Conservation (phyloP, 2,888 invertebrate genomes). For the Fabriciana adippe region DNA sequence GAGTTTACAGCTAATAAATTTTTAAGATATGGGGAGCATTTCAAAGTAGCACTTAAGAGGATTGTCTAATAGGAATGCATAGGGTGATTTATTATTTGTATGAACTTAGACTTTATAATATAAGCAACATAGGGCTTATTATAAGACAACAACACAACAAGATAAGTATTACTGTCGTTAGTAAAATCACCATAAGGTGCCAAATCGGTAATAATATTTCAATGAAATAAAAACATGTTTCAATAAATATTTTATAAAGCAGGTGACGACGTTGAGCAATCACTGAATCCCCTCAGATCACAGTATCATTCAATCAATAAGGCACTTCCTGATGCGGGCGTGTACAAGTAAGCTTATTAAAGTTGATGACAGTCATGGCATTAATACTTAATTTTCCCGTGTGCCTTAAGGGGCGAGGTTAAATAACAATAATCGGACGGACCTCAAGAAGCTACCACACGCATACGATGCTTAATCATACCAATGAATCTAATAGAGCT, state of each 20-base stretch:
- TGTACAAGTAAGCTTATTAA: constrained; percentile 64
- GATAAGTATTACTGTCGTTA: too few relatives aligned
- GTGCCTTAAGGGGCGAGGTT: constrained; percentile 69
- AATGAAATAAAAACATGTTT: not conserved
- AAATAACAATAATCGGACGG: constrained; percentile 58
- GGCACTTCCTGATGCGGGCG: constrained; percentile 78
- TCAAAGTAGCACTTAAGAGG: constrained; percentile 46
- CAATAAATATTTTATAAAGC: constrained; percentile 23
- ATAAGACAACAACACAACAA: not conserved
- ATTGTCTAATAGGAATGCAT: constrained; percentile 30
- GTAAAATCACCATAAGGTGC: not conserved
- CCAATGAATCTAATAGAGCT: constrained; percentile 71
- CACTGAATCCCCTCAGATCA: constrained; percentile 58
- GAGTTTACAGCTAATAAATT: constrained; percentile 62
- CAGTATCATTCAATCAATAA: constrained; percentile 69
- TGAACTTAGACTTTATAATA: constrained; percentile 22
- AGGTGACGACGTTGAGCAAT: constrained; percentile 52
- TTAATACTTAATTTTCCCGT: constrained; percentile 70
- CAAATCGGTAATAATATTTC: not conserved
- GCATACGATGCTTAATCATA: constrained; percentile 61
- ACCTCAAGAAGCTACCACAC: constrained; percentile 58
- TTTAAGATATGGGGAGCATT: constrained; percentile 56
- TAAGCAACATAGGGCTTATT: not conserved
- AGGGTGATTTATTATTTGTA: not conserved
- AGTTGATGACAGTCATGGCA: constrained; percentile 73